Percentiles rank a stretch among this genome's conserved stretches.
phyloP scores from a whole-genome alignment of 1,140 invertebrate genomes.

The Pristionchus pacificus region DNA sequence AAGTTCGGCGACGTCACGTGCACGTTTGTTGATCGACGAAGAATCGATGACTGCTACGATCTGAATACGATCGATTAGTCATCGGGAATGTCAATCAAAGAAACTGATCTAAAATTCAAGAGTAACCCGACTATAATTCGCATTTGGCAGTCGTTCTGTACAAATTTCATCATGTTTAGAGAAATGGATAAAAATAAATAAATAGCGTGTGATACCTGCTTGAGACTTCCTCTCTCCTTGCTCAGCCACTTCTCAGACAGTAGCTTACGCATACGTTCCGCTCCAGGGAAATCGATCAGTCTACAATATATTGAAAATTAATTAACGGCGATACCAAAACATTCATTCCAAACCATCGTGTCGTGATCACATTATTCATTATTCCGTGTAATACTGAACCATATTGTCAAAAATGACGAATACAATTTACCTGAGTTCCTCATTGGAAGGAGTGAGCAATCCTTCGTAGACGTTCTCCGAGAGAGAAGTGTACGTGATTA shows the following conservation, averaged over 20 bases:
- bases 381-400: too few species aligned
- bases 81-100: background rate
- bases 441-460: background rate
- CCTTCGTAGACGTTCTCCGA: conserved; percentile 6
- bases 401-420: background rate
- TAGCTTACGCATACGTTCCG: conserved; percentile 12
- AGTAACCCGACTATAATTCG: too few species aligned
- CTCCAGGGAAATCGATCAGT: conserved; percentile 16
- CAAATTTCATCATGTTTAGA: too few species aligned
- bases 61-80: background rate
- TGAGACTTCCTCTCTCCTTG: too few species aligned
- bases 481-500: conserved; percentile 10
- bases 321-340: too few species aligned
- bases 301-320: too few species aligned
- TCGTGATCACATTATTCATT: too few species aligned
- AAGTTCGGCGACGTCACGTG: conserved; percentile 16
- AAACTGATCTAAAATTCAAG: too few species aligned
- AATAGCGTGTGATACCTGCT: too few species aligned
- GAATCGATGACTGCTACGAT: conserved; percentile 14
- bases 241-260: conserved; percentile 5
- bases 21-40: conserved; percentile 7
- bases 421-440: background rate
- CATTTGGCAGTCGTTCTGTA: too few species aligned
- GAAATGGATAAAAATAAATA: too few species aligned
- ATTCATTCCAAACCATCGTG: too few species aligned